phyloP scores from a whole-genome alignment of 2,113 vertebrate genomes.

The Conger conger region DNA sequence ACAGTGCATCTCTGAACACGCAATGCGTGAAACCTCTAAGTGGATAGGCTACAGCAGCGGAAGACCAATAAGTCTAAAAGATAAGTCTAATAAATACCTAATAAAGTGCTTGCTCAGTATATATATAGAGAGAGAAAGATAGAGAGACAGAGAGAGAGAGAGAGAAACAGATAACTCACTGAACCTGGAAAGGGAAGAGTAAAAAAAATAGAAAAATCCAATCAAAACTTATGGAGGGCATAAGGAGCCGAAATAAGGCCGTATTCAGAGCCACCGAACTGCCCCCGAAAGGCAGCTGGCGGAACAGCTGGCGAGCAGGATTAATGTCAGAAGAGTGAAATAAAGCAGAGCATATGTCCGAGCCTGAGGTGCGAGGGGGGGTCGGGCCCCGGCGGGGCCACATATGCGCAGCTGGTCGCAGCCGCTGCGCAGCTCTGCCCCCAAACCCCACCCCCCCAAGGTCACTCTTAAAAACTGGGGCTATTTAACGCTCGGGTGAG shows the following conservation, averaged over 20 bases:
- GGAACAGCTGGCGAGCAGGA: conserved; percentile 99
- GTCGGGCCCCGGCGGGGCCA: conserved; percentile 79
- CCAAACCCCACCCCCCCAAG: conserved; percentile 81
- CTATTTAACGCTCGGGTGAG: conserved; percentile 83
- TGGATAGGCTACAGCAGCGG: too few relatives aligned
- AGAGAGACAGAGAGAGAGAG: not conserved
- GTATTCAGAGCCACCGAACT: conserved; percentile 76
- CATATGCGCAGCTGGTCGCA: conserved; percentile 93
- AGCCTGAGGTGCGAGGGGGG: conserved; percentile 87
- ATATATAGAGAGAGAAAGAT: conserved; percentile 18
- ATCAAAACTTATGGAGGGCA: conserved; percentile 73
- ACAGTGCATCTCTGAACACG: too few relatives aligned
- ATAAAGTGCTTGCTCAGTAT: too few relatives aligned
- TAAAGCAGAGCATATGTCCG: conserved; percentile 99
- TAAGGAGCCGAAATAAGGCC: conserved; percentile 70
- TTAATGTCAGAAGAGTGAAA: conserved; percentile 99
- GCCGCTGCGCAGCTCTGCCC: conserved; percentile 80
- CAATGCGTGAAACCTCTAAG: too few relatives aligned
- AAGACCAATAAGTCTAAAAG: too few relatives aligned
- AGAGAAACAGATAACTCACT: not conserved
- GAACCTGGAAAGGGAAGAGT: conserved; percentile 47
- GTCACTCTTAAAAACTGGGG: conserved; percentile 92
- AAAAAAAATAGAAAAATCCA: conserved; percentile 70
- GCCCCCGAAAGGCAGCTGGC: conserved; percentile 92
- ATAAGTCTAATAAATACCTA: too few relatives aligned